Evolutionary conservation across 2,113 vertebrate genomes (phyloP).

Genomic region (Dinomys branickii): DNA sequence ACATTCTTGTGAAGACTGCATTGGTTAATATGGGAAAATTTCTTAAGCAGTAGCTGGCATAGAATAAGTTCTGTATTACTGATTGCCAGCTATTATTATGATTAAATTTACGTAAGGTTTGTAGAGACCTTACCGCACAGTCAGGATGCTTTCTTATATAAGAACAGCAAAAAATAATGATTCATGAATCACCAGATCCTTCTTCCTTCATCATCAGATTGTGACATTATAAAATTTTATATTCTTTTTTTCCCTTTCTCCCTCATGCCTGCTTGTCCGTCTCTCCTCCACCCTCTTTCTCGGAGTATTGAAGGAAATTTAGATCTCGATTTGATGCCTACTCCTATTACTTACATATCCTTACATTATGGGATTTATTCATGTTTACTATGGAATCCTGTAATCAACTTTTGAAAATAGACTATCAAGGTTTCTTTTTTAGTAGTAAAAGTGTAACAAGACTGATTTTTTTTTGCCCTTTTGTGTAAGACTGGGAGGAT

Average conservation of each 20-base stretch:
- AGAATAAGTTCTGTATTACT: neutral
- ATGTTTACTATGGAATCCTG: neutral
- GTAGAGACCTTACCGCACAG: neutral
- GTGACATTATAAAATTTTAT: neutral
- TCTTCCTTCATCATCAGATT: constrained; percentile 13
- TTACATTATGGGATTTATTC: neutral
- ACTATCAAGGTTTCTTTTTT: neutral
- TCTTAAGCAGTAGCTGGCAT: neutral
- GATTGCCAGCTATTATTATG: neutral
- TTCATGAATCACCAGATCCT: neutral
- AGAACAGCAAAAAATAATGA: neutral
- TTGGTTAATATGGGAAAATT: neutral
- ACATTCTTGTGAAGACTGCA: neutral
- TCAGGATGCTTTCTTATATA: neutral
- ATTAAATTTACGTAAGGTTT: constrained; percentile 14
- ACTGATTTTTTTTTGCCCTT: neutral
- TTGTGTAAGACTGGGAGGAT: neutral
- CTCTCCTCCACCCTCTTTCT: neutral
- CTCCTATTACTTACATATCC: neutral
- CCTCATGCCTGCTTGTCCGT: neutral
- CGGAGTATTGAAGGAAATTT: neutral
- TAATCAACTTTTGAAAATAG: neutral
- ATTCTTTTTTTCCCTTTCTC: neutral
- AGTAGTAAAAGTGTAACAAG: neutral
- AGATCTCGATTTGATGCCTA: neutral